Conservation (phyloP, 2,888 invertebrate species). For the Dendrolimus pini region DNA sequence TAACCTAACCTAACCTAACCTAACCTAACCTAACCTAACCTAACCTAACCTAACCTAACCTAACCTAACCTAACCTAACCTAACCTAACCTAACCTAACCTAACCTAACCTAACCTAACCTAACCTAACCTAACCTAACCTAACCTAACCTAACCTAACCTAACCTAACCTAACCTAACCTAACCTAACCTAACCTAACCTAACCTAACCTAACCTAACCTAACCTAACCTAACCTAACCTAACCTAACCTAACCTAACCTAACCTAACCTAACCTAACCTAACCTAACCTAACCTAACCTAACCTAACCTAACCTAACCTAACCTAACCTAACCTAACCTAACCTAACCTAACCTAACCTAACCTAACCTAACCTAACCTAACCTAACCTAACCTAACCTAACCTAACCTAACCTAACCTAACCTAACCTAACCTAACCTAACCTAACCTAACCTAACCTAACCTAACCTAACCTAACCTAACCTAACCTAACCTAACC, state of each 20-base stretch:
- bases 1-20: constrained; percentile 9
- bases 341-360: constrained; percentile 6
- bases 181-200: constrained; percentile 17
- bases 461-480: constrained; percentile 7
- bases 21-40: constrained; percentile 11
- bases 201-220: constrained; percentile 12
- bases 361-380: constrained; percentile 8
- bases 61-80: constrained; percentile 19
- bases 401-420: constrained; percentile 10
- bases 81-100: constrained; percentile 12
- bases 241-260: constrained; percentile 16
- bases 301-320: constrained; percentile 12
- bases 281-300: constrained; percentile 9
- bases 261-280: constrained; percentile 13
- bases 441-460: constrained; percentile 9
- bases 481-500: constrained; percentile 1
- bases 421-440: constrained; percentile 5
- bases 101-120: constrained; percentile 19
- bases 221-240: constrained; percentile 15
- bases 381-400: constrained; percentile 10
- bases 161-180: constrained; percentile 17
- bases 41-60: constrained; percentile 17
- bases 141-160: constrained; percentile 19
- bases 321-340: constrained; percentile 10
- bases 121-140: constrained; percentile 23